These are phyloP conservation scores for Caenorhabditis elegans DNA, from an alignment of 1,140 invertebrate species.

Conservation along the genomic window DNA sequence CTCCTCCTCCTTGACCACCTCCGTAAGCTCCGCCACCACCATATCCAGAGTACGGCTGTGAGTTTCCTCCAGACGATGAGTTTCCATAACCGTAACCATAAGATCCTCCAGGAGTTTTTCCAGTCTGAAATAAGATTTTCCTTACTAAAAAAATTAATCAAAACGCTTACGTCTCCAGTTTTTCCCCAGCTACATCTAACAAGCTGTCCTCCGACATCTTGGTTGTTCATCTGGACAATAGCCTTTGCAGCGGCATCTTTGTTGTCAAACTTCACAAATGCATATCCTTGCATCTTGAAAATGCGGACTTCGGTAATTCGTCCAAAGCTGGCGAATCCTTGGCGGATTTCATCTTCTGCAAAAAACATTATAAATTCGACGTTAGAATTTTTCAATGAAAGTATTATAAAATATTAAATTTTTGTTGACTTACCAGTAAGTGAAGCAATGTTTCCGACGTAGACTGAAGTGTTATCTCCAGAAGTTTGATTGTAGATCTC, in stretches of 20 bases:
- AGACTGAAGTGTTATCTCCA: slow-evolving; percentile 96
- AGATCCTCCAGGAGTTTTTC: not conserved
- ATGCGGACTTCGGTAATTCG: slow-evolving; percentile 95
- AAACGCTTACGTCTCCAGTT: slow-evolving; percentile 67
- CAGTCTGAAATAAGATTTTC: not conserved
- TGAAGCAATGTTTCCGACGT: slow-evolving; percentile 84
- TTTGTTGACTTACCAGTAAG: slow-evolving; percentile 50
- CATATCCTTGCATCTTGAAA: slow-evolving; percentile 99
- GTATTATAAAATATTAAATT: too few relatives aligned
- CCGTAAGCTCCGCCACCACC: not conserved
- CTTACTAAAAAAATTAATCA: not conserved
- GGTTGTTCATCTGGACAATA: slow-evolving; percentile 93
- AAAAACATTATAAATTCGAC: too few relatives aligned
- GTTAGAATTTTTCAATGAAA: too few relatives aligned
- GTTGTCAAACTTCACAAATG: slow-evolving; percentile 95
- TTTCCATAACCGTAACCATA: slow-evolving; percentile 6
- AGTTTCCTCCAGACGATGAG: not conserved
- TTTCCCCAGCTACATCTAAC: slow-evolving; percentile 99
- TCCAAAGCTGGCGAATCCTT: slow-evolving; percentile 90
- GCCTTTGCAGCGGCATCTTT: slow-evolving; percentile 96
- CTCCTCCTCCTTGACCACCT: not conserved
- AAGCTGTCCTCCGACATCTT: slow-evolving; percentile 89
- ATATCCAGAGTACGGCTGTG: not conserved
- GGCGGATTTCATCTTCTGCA: slow-evolving; percentile 88
- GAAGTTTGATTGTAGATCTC: slow-evolving; percentile 97